Evolutionary conservation across 2,113 vertebrate species (phyloP).

Genomic region (Hippoglossus stenolepis): DNA sequence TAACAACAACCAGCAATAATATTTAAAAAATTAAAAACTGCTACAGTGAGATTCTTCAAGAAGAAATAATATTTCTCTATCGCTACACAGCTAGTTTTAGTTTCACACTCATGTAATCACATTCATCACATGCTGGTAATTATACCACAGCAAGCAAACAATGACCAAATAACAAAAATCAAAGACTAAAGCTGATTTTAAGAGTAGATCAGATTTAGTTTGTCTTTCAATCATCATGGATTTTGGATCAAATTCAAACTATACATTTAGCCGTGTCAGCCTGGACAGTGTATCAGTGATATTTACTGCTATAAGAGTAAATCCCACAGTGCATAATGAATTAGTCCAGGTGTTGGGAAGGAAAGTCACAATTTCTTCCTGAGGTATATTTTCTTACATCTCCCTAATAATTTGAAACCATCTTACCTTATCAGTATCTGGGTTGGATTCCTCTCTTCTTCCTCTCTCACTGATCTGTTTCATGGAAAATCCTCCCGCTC

Average conservation of each 20-base stretch:
- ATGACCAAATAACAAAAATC: too few relatives aligned
- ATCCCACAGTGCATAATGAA: background rate
- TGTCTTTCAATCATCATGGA: background rate
- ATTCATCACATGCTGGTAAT: too few relatives aligned
- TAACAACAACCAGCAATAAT: too few relatives aligned
- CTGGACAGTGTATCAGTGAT: background rate
- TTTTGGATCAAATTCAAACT: background rate
- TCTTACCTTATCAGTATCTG: constrained; percentile 56
- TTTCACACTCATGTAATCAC: too few relatives aligned
- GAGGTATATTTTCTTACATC: background rate
- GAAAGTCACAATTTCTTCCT: background rate
- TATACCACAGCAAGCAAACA: too few relatives aligned
- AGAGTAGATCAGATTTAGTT: background rate
- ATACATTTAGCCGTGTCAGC: background rate
- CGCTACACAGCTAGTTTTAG: too few relatives aligned
- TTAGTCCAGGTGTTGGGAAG: accelerated
- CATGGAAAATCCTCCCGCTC: constrained; percentile 17
- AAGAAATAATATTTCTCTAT: too few relatives aligned
- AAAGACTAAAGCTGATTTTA: too few relatives aligned
- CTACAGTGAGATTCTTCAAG: too few relatives aligned
- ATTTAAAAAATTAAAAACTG: too few relatives aligned
- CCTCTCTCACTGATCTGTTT: constrained; percentile 11
- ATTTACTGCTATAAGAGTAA: background rate
- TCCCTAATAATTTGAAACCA: background rate
- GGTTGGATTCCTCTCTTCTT: background rate